These are phyloP conservation scores for Stegodyphus mimosarum DNA, from an alignment of 1,140 invertebrate species.

Conservation along the genomic window DNA sequence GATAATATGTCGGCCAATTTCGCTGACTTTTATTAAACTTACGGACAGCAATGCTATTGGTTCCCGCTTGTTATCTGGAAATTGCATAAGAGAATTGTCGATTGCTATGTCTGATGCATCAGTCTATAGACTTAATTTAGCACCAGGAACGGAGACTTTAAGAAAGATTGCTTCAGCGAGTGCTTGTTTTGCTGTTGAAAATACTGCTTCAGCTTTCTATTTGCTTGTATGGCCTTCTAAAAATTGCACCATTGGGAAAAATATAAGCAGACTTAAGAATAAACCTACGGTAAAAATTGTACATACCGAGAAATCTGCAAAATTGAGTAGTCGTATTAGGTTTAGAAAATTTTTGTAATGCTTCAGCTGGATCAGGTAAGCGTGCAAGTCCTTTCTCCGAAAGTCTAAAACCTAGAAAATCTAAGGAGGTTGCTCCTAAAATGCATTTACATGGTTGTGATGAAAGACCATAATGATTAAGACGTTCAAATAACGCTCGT, in stretches of 20 bases:
- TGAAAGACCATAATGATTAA: conserved; percentile 64
- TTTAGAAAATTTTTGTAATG: conserved; percentile 65
- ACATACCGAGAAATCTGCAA: conserved; percentile 53
- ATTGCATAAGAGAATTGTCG: neutral
- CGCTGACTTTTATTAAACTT: neutral
- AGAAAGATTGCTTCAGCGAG: neutral
- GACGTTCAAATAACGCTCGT: conserved; percentile 65
- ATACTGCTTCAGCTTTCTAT: neutral
- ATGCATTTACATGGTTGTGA: neutral
- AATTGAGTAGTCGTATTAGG: conserved; percentile 67
- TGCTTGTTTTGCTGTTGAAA: neutral
- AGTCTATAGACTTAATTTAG: neutral
- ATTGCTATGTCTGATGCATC: neutral
- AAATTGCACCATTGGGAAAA: neutral
- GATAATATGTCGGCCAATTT: neutral
- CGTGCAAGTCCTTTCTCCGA: conserved; percentile 65
- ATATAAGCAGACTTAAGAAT: neutral
- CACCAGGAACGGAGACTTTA: neutral
- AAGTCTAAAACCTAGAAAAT: conserved; percentile 60
- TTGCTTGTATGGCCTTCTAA: neutral
- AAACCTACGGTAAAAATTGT: conserved; percentile 8
- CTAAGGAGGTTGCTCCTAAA: neutral
- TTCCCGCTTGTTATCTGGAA: neutral
- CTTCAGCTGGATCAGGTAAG: conserved; percentile 65
- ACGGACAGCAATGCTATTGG: neutral